These are phyloP conservation scores for Thaleichthys pacificus DNA, from an alignment of 2,797 vertebrate species.

Conservation along the genomic window DNA sequence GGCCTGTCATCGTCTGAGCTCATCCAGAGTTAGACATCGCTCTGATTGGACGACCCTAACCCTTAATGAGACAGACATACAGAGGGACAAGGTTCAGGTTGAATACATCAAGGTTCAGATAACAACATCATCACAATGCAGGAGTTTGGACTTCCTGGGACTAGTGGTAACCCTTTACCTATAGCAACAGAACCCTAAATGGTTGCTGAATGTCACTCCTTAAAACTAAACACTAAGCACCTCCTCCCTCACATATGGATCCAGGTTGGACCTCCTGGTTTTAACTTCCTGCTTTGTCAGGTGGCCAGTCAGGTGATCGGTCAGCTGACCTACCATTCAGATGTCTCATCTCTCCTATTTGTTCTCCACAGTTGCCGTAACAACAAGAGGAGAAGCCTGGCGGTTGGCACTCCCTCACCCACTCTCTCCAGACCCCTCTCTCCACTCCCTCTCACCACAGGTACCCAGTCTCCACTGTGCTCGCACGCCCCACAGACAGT, in stretches of 20 bases:
- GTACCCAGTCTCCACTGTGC: constrained; percentile 54
- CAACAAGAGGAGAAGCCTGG: constrained; percentile 88
- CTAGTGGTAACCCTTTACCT: too few relatives aligned
- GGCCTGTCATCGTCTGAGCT: constrained; percentile 47
- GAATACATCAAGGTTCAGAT: too few relatives aligned
- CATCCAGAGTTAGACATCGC: constrained; percentile 39
- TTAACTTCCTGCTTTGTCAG: too few relatives aligned
- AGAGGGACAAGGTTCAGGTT: neutral
- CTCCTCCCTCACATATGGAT: neutral
- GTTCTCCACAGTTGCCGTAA: constrained; percentile 79
- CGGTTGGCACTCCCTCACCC: constrained; percentile 88
- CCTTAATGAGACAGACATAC: neutral
- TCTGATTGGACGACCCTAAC: neutral
- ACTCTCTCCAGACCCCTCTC: constrained; percentile 92
- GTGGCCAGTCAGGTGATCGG: neutral
- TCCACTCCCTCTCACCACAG: constrained; percentile 86
- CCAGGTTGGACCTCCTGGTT: too few relatives aligned
- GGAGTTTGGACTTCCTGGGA: too few relatives aligned
- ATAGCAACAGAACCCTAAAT: too few relatives aligned
- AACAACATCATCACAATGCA: too few relatives aligned
- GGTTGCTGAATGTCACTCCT: neutral
- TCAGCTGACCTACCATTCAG: constrained; percentile 7
- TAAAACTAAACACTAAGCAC: constrained; percentile 17
- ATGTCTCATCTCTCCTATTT: neutral
- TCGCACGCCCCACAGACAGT: neutral